phyloP scores from a whole-genome alignment of 2,113 vertebrate species.

The Aptenodytes patagonicus region DNA sequence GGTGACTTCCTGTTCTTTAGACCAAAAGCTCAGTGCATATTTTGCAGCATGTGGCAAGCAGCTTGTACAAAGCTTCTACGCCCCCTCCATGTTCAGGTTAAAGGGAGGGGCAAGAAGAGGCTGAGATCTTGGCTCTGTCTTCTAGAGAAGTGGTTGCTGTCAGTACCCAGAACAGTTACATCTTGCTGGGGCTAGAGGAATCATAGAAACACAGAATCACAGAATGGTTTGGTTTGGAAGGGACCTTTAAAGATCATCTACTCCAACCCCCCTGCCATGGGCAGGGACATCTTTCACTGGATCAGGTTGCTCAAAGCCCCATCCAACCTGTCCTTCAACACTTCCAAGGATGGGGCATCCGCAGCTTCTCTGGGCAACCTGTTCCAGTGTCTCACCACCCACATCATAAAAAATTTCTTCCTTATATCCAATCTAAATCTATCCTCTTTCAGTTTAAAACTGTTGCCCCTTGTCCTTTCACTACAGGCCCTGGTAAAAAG shows the following conservation, averaged over 20 bases:
- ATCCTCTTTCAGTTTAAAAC: not conserved
- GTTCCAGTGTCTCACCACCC: not conserved
- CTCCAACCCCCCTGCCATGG: not conserved
- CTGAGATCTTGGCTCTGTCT: not conserved
- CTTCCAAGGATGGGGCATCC: not conserved
- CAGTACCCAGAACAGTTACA: not conserved
- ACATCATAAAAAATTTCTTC: not conserved
- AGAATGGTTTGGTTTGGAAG: not conserved
- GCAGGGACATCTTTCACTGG: not conserved
- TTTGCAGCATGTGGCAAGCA: not conserved
- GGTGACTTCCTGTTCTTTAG: conserved; percentile 29
- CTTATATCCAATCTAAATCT: not conserved
- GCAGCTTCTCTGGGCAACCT: not conserved
- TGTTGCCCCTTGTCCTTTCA: not conserved
- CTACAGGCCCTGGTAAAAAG: not conserved
- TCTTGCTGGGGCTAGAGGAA: not conserved
- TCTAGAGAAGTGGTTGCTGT: not conserved
- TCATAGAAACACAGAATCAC: not conserved
- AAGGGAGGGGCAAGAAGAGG: not conserved
- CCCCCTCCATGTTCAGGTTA: not conserved
- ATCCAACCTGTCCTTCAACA: not conserved
- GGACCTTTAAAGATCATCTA: not conserved
- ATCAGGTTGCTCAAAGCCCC: not conserved
- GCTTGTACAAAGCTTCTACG: not conserved
- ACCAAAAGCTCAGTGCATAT: not conserved